A percentile compares a stretch with the other conserved stretches of the same genome.
These are phyloP conservation scores for Zaprionus obscuricornis DNA, from an alignment of 2,888 invertebrate species.

Conservation along the genomic window DNA sequence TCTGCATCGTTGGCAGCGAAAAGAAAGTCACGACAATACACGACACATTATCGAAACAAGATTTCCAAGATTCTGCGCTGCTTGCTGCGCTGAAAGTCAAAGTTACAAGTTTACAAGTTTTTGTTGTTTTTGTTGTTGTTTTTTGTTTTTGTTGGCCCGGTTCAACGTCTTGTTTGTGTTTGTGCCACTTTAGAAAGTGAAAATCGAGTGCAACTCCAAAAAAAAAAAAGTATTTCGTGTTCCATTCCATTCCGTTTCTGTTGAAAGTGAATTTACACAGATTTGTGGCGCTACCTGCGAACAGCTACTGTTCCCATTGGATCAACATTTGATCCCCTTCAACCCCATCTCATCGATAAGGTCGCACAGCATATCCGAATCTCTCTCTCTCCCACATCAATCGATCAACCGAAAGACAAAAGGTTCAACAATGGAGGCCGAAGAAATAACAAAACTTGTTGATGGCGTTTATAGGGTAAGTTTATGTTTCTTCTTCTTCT, in stretches of 20 bases:
- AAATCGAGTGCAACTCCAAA: conserved; percentile 66
- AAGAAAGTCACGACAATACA: conserved; percentile 74
- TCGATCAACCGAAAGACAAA: conserved; percentile 24
- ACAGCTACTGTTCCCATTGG: conserved; percentile 21
- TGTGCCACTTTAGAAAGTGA: conserved; percentile 77
- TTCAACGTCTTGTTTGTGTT: conserved; percentile 55
- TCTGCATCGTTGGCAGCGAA: no score
- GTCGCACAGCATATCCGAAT: conserved; percentile 18
- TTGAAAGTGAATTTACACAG: conserved; percentile 67
- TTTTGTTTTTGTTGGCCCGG: conserved; percentile 49
- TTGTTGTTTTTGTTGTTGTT: conserved; percentile 34
- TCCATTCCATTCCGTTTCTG: conserved; percentile 49
- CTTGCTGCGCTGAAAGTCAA: conserved; percentile 78
- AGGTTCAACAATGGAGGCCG: conserved; percentile 87
- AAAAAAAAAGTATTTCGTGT: conserved; percentile 14
- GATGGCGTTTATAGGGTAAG: conserved; percentile 95
- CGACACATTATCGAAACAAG: conserved; percentile 61
- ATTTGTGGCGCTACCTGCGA: conserved; percentile 27
- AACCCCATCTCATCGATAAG: conserved; percentile 23
- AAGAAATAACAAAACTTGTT: conserved; percentile 94
- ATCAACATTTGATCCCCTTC: conserved; percentile 2
- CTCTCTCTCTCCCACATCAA: conserved; percentile 11
- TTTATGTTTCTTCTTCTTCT: background rate
- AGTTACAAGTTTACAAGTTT: conserved; percentile 69
- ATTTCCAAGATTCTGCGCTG: conserved; percentile 77